phyloP scores from a whole-genome alignment of 2,888 invertebrate genomes.

The Agrilus biguttatus region DNA sequence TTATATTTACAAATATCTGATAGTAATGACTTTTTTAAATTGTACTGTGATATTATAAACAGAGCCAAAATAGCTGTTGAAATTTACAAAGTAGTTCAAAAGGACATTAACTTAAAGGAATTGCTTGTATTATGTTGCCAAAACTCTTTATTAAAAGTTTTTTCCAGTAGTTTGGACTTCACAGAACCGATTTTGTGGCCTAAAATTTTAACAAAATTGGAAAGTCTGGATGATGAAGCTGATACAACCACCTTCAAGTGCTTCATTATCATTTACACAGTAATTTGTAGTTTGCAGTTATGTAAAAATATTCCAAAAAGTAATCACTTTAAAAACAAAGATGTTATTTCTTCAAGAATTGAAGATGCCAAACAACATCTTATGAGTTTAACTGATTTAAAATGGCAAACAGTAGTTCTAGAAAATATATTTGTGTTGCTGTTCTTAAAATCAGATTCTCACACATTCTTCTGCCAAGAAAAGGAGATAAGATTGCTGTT shows the following conservation, averaged over 20 bases:
- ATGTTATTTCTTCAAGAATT: constrained; percentile 31
- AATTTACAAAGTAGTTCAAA: neutral
- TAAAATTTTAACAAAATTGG: constrained; percentile 11
- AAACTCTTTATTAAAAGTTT: constrained; percentile 15
- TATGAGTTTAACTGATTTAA: constrained; percentile 33
- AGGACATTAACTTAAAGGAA: constrained; percentile 9
- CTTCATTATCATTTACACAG: constrained; percentile 36
- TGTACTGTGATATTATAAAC: constrained; percentile 4
- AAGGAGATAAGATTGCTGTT: constrained; percentile 43
- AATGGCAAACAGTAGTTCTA: constrained; percentile 45
- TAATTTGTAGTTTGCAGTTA: constrained; percentile 34
- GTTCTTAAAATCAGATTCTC: constrained; percentile 39
- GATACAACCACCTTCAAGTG: constrained; percentile 32
- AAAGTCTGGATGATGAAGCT: constrained; percentile 11
- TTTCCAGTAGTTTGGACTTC: constrained; percentile 17
- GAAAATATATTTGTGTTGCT: constrained; percentile 60
- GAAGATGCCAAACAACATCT: constrained; percentile 36
- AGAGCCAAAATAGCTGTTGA: constrained; percentile 7
- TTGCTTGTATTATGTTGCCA: constrained; percentile 11
- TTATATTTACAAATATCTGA: neutral
- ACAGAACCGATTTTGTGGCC: constrained; percentile 10
- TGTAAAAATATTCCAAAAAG: constrained; percentile 20
- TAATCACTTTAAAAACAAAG: constrained; percentile 26
- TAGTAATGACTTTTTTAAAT: constrained; percentile 3
- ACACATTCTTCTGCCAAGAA: constrained; percentile 42